These are phyloP conservation scores for Cepaea nemoralis DNA, from an alignment of 1,140 invertebrate genomes.

Conservation along the genomic window DNA sequence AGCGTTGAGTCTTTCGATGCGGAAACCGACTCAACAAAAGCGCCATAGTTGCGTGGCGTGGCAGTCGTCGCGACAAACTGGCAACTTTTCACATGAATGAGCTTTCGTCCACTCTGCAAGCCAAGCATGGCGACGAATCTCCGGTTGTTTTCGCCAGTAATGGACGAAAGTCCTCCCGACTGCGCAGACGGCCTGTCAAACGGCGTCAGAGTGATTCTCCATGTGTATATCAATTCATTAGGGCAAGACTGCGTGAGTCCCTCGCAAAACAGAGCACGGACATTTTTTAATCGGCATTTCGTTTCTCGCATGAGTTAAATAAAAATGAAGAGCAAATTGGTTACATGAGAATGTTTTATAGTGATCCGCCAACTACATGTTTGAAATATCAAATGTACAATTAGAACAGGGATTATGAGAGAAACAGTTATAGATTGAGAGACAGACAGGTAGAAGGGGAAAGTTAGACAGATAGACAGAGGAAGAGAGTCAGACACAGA, in stretches of 20 bases:
- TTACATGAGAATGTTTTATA: too few species aligned
- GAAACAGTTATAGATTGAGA: too few species aligned
- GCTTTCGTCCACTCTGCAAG: not conserved
- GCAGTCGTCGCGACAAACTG: not conserved
- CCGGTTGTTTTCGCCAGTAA: not conserved
- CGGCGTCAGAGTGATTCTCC: not conserved
- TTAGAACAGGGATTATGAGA: too few species aligned
- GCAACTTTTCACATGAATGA: not conserved
- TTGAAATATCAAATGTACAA: too few species aligned
- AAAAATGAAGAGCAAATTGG: too few species aligned
- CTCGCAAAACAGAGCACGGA: not conserved
- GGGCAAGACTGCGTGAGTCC: not conserved
- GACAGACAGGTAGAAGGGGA: too few species aligned
- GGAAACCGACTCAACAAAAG: not conserved
- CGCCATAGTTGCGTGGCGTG: not conserved
- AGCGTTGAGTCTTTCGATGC: not conserved
- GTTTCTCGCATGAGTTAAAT: not conserved
- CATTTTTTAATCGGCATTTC: not conserved
- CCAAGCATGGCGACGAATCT: not conserved
- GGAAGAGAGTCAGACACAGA: too few species aligned
- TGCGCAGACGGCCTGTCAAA: not conserved
- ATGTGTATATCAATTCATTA: not conserved
- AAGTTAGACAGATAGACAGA: too few species aligned
- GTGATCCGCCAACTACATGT: too few species aligned
- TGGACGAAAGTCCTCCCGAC: not conserved